Percentiles rank a stretch among this genome's conserved stretches.
Evolutionary conservation across 2,888 invertebrate genomes (phyloP).

Genomic region (Metopia argyrocephala): DNA sequence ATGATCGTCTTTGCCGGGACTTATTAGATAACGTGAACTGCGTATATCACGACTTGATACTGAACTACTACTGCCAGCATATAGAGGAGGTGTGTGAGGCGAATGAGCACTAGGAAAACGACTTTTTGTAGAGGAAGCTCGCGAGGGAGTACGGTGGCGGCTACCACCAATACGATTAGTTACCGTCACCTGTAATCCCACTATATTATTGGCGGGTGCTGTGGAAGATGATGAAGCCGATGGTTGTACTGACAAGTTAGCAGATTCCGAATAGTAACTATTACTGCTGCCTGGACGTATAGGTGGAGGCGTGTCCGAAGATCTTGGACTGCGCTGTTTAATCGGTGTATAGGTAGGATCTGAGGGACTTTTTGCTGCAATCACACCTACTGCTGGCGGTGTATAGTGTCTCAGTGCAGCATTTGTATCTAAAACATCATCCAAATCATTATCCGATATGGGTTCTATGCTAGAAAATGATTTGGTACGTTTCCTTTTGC

Average conservation of each 20-base stretch:
- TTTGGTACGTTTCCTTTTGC: conserved; percentile 83
- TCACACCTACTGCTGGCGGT: conserved; percentile 70
- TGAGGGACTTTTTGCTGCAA: conserved; percentile 68
- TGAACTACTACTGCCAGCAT: conserved; percentile 63
- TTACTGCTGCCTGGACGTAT: conserved; percentile 74
- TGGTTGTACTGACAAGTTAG: conserved; percentile 39
- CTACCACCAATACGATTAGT: conserved; percentile 70
- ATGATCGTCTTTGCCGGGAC: conserved; percentile 70
- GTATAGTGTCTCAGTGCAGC: conserved; percentile 72
- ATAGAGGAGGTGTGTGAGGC: conserved; percentile 77
- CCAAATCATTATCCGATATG: conserved; percentile 81
- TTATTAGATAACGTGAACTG: conserved; percentile 70
- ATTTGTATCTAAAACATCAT: conserved; percentile 66
- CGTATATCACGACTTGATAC: conserved; percentile 67
- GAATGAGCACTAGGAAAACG: conserved; percentile 73
- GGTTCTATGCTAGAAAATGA: conserved; percentile 85
- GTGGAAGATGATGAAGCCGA: conserved; percentile 29
- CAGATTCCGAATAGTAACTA: conserved; percentile 71
- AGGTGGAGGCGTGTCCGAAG: conserved; percentile 76
- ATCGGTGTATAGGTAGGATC: conserved; percentile 71
- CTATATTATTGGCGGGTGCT: conserved; percentile 59
- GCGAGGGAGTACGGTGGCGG: conserved; percentile 72
- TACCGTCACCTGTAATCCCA: conserved; percentile 72
- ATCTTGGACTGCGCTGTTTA: conserved; percentile 76
- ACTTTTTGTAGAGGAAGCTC: conserved; percentile 67